Evolutionary conservation across 2,888 invertebrate genomes (phyloP).

Genomic region (Leptura quadrifasciata): DNA sequence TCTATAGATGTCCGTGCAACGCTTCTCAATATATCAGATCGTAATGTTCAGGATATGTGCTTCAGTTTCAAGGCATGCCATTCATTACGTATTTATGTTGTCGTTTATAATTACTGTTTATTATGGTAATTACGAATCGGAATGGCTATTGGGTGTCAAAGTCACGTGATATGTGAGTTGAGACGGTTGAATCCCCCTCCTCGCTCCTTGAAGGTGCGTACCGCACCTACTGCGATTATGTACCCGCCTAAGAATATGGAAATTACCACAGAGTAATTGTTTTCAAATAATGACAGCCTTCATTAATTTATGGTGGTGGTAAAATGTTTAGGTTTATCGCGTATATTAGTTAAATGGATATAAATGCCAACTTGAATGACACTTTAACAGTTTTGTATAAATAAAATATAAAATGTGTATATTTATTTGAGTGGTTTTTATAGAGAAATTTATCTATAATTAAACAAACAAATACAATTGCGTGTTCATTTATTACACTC

Average conservation of each 20-base stretch:
- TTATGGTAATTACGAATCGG: slow-evolving; percentile 70
- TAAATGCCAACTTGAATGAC: slow-evolving; percentile 53
- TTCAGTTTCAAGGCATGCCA: slow-evolving; percentile 48
- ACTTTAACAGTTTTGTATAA: slow-evolving; percentile 49
- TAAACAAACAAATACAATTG: slow-evolving; percentile 21
- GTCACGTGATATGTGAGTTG: slow-evolving; percentile 67
- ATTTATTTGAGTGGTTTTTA: slow-evolving; percentile 14
- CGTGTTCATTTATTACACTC: slow-evolving; percentile 25
- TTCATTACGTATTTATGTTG: slow-evolving; percentile 71
- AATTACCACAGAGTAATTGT: slow-evolving; percentile 59
- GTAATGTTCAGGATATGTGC: slow-evolving; percentile 44
- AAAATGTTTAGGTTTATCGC: slow-evolving; percentile 60
- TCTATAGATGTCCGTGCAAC: slow-evolving; percentile 36
- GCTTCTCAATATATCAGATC: slow-evolving; percentile 43
- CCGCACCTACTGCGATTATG: slow-evolving; percentile 44
- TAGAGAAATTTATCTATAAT: slow-evolving; percentile 23
- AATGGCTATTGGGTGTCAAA: slow-evolving; percentile 69
- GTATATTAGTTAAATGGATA: slow-evolving; percentile 49
- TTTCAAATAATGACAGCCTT: slow-evolving; percentile 58
- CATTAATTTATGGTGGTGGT: slow-evolving; percentile 62
- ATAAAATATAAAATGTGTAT: slow-evolving; percentile 53
- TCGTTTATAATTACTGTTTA: slow-evolving; percentile 73
- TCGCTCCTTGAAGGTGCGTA: slow-evolving; percentile 43
- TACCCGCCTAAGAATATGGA: slow-evolving; percentile 61
- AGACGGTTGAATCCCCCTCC: slow-evolving; percentile 41